A percentile compares a stretch with the other conserved stretches of the same genome.
phyloP scores from a whole-genome alignment of 2,797 vertebrate genomes.

The Anguilla anguilla region DNA sequence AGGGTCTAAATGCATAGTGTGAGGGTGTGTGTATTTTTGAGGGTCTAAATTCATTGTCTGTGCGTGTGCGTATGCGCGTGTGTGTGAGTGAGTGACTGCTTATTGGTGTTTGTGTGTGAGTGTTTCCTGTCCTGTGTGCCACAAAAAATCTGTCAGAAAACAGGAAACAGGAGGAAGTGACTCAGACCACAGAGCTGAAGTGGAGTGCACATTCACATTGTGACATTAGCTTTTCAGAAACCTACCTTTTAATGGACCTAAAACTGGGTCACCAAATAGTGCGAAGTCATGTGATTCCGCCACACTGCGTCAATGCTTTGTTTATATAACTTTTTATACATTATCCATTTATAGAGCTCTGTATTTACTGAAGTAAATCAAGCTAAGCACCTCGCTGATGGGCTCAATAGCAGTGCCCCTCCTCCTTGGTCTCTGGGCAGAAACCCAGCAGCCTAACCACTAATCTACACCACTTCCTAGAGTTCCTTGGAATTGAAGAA shows the following conservation, averaged over 20 bases:
- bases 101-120: not conserved
- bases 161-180: constrained; percentile 19
- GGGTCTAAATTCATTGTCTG: not conserved
- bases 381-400: not conserved
- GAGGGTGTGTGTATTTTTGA: not conserved
- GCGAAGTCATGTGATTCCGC: constrained; percentile 1
- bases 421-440: not conserved
- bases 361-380: not conserved
- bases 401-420: not conserved
- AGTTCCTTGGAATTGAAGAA: constrained; percentile 14
- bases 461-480: not conserved
- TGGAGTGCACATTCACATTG: not conserved
- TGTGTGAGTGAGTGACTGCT: not conserved
- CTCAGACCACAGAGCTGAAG: constrained; percentile 20
- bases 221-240: constrained; percentile 5
- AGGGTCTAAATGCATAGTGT: not conserved
- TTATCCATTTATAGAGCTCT: not conserved
- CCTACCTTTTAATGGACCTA: constrained; percentile 9
- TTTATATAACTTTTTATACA: constrained; percentile 14
- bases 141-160: constrained; percentile 14
- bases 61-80: not conserved
- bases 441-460: not conserved
- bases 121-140: constrained; percentile 11
- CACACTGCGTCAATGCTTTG: not conserved
- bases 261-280: constrained; percentile 15